Evolutionary conservation across 2,113 vertebrate species (phyloP), one percentile per base, ranked within the genome.

Genomic region (Gnathochromis pfefferi): DNA sequence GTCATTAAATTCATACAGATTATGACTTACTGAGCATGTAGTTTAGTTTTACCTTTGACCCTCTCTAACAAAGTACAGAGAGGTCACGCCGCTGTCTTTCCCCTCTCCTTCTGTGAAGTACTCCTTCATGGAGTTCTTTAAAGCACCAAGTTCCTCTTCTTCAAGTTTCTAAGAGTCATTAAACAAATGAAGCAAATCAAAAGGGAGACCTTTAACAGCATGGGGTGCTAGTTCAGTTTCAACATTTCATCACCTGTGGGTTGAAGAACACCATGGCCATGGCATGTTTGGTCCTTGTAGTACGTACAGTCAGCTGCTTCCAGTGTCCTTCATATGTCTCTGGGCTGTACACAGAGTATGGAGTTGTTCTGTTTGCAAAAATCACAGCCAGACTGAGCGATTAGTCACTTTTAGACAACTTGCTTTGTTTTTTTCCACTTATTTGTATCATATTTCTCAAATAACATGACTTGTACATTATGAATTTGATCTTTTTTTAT

Each of bases 191-290:
- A 26, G 16, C 33, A 12, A 6, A 9, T 73, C 7, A 35, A 78
- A 75, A 55, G 1, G 4, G 7, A 38, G 5, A 81, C 49, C 21
- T 58, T 7, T 6, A n/a, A 33, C 9, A 65, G 33, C 17, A 57
- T 0, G 7, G 1, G 1, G 68, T 2, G 4, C 5, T 19, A 28
- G n/a, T 4, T 7, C 3, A 4, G 26, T 63, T 35, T 51, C 7
- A 63, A 65, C 8, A 14, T 57, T 13, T 70, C 5, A 21, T 88
- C 81, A 98, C 98, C 98, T 99, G 98, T 19, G 99, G 98, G 70
- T 99, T 97, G 93, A 99, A 99, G 94, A 98, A 98, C 65, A 95
- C 97, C 6, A 98, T 96, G 5, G 97, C 98, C 99, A 99, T 98
- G 86, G 98, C 89, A 86, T 99, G 96, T 40, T 95, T 94, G 2